These are phyloP conservation scores for Rhimphoctona megacephalus DNA, from an alignment of 2,888 invertebrate genomes.

Conservation along the genomic window DNA sequence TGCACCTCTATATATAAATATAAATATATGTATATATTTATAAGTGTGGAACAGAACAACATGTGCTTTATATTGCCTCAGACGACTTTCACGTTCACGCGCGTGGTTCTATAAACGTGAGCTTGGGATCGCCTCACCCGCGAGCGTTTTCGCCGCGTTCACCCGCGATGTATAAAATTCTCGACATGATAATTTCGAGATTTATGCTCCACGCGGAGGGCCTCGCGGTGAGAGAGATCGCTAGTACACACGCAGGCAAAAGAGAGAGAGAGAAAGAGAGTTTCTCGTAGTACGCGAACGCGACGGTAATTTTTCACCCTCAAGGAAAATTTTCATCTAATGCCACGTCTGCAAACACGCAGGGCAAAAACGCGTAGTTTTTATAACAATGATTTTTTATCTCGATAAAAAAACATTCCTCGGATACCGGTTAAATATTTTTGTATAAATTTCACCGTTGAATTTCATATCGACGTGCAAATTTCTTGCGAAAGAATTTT, in stretches of 20 bases:
- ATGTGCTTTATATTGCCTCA: slow-evolving; percentile 54
- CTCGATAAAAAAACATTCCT: not conserved
- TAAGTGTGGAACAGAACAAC: slow-evolving; percentile 30
- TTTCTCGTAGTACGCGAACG: slow-evolving; percentile 31
- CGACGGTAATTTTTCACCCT: slow-evolving; percentile 68
- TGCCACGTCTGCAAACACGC: not conserved
- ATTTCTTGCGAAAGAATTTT: not conserved
- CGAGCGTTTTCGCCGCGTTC: slow-evolving; percentile 68
- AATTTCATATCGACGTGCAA: not conserved
- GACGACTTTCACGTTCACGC: slow-evolving; percentile 72
- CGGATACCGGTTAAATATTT: not conserved
- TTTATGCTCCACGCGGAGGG: slow-evolving; percentile 72
- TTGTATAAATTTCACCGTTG: not conserved
- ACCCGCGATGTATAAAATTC: slow-evolving; percentile 75
- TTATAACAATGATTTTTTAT: not conserved
- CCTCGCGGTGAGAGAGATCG: slow-evolving; percentile 9
- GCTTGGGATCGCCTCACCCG: slow-evolving; percentile 56
- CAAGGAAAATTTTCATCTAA: slow-evolving; percentile 52
- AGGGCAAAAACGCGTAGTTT: not conserved
- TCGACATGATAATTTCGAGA: slow-evolving; percentile 77
- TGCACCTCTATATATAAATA: slow-evolving; percentile 5
- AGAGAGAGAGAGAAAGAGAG: slow-evolving; percentile 13
- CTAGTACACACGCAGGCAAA: slow-evolving; percentile 27
- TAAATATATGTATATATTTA: slow-evolving; percentile 14
- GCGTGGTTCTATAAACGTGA: slow-evolving; percentile 38